These are phyloP conservation scores for Staurois parvus DNA, from an alignment of 2,797 vertebrate species.

Conservation along the genomic window DNA sequence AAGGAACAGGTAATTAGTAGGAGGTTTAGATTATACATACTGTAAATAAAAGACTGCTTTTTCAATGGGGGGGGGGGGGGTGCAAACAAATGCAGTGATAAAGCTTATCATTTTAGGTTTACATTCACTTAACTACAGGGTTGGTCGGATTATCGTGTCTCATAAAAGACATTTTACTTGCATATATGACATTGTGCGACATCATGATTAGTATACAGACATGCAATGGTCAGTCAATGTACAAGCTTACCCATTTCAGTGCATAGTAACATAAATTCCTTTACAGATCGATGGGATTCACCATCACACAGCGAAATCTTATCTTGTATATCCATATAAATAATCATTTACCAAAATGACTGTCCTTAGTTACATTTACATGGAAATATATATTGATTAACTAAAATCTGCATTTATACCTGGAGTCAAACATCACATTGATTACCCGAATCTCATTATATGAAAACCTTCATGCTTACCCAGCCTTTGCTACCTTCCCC, in stretches of 20 bases:
- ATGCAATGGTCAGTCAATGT: background rate
- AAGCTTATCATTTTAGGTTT: too few species aligned
- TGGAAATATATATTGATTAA: background rate
- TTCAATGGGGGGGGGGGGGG: too few species aligned
- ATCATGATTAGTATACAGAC: conserved; percentile 1
- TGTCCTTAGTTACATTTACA: background rate
- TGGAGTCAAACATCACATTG: background rate
- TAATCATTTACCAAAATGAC: background rate
- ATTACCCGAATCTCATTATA: conserved; percentile 18
- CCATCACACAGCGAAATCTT: background rate
- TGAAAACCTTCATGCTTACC: conserved; percentile 18
- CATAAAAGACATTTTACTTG: background rate
- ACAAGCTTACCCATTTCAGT: background rate
- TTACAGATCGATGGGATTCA: background rate
- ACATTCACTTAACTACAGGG: background rate
- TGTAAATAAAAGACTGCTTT: too few species aligned
- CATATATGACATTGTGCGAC: background rate
- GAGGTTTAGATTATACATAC: too few species aligned
- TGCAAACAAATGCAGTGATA: too few species aligned
- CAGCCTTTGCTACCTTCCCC: conserved; percentile 20
- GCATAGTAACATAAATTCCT: background rate
- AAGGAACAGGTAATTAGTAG: too few species aligned
- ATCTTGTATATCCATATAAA: background rate
- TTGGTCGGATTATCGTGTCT: background rate
- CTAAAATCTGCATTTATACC: background rate